These are phyloP conservation scores for Dendroctonus ponderosae DNA, from an alignment of 1,140 invertebrate species.

Conservation along the genomic window DNA sequence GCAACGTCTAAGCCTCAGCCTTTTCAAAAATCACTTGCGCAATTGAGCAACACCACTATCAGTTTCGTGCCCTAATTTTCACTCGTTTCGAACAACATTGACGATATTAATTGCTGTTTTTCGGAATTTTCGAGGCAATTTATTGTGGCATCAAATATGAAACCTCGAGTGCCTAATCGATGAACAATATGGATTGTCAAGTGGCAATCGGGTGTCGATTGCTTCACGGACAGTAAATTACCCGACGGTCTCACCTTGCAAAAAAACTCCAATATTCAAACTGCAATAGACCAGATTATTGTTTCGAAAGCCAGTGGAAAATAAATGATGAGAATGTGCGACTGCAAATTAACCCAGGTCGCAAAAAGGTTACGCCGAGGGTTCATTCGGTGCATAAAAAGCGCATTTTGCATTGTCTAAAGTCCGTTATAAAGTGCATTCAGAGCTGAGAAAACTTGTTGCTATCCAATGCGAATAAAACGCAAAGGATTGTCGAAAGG, in stretches of 20 bases:
- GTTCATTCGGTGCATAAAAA: constrained; percentile 15
- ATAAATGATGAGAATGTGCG: constrained; percentile 10
- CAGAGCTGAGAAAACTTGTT: constrained; percentile 28
- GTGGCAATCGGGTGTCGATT: too few species aligned
- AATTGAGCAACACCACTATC: neutral
- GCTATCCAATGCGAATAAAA: constrained; percentile 38
- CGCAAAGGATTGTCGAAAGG: constrained; percentile 34
- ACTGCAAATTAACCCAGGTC: constrained; percentile 15
- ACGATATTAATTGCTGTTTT: neutral
- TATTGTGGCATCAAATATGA: neutral
- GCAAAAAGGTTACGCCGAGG: constrained; percentile 6
- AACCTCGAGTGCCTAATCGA: too few species aligned
- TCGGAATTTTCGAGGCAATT: neutral
- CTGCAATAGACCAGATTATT: neutral
- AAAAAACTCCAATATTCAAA: neutral
- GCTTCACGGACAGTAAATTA: too few species aligned
- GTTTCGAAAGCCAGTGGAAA: neutral
- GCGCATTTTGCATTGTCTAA: constrained; percentile 36
- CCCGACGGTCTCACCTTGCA: too few species aligned
- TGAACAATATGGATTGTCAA: too few species aligned
- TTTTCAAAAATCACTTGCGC: neutral
- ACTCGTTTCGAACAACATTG: neutral
- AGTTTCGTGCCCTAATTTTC: neutral
- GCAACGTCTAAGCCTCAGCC: neutral
- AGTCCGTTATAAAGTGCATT: constrained; percentile 37